phyloP scores from a whole-genome alignment of 2,797 vertebrate genomes.

The Acipenser transmontanus region DNA sequence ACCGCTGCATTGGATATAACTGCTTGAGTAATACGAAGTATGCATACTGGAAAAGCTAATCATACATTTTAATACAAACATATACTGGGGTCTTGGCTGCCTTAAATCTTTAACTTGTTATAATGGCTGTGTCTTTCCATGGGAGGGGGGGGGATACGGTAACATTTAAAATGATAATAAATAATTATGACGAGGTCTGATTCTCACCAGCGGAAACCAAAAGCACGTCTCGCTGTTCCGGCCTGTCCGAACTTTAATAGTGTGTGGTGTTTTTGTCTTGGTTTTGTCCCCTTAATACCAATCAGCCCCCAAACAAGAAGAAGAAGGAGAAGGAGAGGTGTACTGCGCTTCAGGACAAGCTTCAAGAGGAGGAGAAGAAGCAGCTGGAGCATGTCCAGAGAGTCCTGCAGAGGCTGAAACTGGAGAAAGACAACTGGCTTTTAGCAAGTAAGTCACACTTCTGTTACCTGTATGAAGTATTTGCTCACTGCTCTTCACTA shows the following conservation, averaged over 20 bases:
- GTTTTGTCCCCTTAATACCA: background rate
- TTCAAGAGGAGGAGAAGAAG: constrained; percentile 96
- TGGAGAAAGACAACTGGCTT: constrained; percentile 98
- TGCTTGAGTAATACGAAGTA: too few species aligned
- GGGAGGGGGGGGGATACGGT: too few species aligned
- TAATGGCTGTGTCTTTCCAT: too few species aligned
- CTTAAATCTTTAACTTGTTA: too few species aligned
- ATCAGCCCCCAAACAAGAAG: constrained; percentile 91
- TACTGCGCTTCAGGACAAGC: constrained; percentile 94
- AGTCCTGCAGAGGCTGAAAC: constrained; percentile 87
- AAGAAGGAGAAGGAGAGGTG: constrained; percentile 98
- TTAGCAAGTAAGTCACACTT: constrained; percentile 80
- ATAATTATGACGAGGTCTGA: too few species aligned
- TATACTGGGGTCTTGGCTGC: too few species aligned
- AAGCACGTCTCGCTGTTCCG: too few species aligned
- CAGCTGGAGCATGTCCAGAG: constrained; percentile 91
- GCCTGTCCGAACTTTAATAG: background rate
- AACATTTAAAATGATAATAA: too few species aligned
- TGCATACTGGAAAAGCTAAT: too few species aligned
- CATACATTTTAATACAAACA: too few species aligned
- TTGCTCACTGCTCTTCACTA: background rate
- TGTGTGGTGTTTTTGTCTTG: background rate
- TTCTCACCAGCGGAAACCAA: too few species aligned
- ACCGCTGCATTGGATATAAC: too few species aligned
- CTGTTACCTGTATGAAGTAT: background rate